phyloP scores from a whole-genome alignment of 1,140 invertebrate genomes.

The Trichomalopsis sarcophagae region DNA sequence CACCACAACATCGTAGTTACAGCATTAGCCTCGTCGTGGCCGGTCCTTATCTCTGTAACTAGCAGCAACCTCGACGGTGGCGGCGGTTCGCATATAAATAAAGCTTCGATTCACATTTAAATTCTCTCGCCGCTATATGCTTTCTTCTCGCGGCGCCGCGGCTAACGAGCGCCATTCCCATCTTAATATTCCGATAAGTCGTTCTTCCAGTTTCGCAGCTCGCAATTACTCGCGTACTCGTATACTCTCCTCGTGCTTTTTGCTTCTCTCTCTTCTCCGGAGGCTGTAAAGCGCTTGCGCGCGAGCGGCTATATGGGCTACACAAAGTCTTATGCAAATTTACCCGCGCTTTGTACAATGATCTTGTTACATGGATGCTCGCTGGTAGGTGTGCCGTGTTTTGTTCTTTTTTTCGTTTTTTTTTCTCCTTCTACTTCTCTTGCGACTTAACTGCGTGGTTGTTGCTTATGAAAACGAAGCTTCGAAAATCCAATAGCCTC shows the following conservation, averaged over 20 bases:
- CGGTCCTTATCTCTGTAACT: constrained; percentile 33
- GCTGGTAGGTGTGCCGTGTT: neutral
- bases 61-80: neutral
- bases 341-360: neutral
- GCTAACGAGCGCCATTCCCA: constrained; percentile 53
- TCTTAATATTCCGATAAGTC: constrained; percentile 54
- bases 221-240: constrained; percentile 27
- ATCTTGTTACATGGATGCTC: constrained; percentile 13
- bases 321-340: constrained; percentile 22
- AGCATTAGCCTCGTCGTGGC: neutral
- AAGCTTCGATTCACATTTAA: constrained; percentile 44
- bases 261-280: neutral
- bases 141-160: constrained; percentile 22
- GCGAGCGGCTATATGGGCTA: neutral
- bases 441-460: too few relatives aligned
- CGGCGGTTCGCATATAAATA: constrained; percentile 24
- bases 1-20: constrained; percentile 6
- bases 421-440: too few relatives aligned
- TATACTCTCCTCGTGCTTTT: neutral
- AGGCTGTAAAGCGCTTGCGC: neutral
- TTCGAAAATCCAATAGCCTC: neutral
- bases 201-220: constrained; percentile 47
- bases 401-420: too few relatives aligned
- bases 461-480: too few relatives aligned
- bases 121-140: constrained; percentile 9